Percentiles rank a stretch among this genome's conserved stretches.
Evolutionary conservation across 92 coral and sea anemone species (phyloP).

Genomic region (Palythoa heliodiscus): DNA sequence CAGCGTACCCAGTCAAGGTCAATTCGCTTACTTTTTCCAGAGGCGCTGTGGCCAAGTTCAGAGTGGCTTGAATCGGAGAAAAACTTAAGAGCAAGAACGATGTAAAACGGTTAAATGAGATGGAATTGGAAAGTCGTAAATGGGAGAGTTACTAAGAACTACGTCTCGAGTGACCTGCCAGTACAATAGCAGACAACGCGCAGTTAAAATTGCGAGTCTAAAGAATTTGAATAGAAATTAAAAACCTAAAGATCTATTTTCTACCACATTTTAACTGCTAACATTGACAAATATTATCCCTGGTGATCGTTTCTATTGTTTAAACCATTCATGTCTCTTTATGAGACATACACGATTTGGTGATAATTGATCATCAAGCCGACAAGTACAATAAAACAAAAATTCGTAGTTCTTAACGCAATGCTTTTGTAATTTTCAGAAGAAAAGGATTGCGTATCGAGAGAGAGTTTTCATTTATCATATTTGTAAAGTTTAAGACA

Average conservation of each 20-base stretch:
- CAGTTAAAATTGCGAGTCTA: background rate
- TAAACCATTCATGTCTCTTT: background rate
- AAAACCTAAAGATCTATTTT: background rate
- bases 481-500: background rate
- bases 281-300: background rate
- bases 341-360: background rate
- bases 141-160: too few species aligned
- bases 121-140: too few species aligned
- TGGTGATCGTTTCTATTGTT: background rate
- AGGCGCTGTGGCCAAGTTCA: background rate
- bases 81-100: too few species aligned
- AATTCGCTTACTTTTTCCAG: background rate
- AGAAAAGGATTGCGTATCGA: background rate
- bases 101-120: too few species aligned
- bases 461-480: background rate
- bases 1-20: too few species aligned
- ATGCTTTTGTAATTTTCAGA: conserved; percentile 1
- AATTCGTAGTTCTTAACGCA: background rate
- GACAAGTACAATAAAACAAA: background rate
- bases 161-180: too few species aligned
- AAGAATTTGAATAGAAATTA: background rate
- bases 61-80: background rate
- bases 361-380: background rate
- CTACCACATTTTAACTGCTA: background rate
- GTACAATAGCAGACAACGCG: background rate